Conservation (phyloP, 2,888 invertebrate genomes). For the Agrotis segetum region DNA sequence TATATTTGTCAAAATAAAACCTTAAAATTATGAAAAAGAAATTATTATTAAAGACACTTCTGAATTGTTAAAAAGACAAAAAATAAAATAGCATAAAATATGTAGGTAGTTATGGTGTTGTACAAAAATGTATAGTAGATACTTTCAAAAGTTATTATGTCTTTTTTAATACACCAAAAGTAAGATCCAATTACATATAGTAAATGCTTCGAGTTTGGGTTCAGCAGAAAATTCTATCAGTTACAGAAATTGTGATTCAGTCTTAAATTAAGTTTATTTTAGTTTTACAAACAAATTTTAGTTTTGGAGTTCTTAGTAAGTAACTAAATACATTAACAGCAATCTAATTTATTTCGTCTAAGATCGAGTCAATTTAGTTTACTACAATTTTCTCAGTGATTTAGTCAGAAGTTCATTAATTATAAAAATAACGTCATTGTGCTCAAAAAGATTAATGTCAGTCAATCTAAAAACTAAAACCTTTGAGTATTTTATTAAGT, state of each 20-base stretch:
- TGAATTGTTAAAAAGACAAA: no score
- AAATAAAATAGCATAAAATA: no score
- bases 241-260: neutral
- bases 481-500: neutral
- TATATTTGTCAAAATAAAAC: no score
- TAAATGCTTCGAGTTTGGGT: no score
- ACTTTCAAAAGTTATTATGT: no score
- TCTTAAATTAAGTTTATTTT: slow-evolving; percentile 17
- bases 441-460: slow-evolving; percentile 19
- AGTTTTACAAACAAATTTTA: neutral
- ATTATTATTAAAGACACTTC: no score
- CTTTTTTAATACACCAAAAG: no score
- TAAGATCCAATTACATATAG: no score
- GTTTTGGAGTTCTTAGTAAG: neutral
- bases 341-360: slow-evolving; percentile 32
- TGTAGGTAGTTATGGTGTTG: no score
- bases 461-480: neutral
- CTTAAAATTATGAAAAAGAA: no score
- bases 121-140: no score
- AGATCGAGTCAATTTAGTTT: slow-evolving; percentile 19
- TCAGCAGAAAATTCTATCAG: neutral
- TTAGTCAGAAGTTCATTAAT: slow-evolving; percentile 28
- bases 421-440: slow-evolving; percentile 20
- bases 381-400: slow-evolving; percentile 4
- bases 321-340: slow-evolving; percentile 23